Conservation (phyloP, 2,797 vertebrate species). For the Aulostomus chinensis region DNA sequence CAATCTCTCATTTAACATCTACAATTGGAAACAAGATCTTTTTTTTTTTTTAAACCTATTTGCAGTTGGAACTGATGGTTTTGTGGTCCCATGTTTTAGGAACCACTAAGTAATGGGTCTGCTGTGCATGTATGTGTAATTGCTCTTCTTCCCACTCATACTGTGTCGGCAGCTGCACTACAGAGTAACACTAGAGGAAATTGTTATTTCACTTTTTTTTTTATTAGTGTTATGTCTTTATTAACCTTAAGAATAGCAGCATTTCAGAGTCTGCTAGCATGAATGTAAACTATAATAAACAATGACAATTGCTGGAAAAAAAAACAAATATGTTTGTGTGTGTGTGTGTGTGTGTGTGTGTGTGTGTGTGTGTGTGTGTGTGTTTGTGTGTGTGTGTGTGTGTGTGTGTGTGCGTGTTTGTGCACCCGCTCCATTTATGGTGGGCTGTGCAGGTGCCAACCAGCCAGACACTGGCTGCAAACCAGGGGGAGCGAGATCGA, state of each 20-base stretch:
- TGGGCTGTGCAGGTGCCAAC: conserved; percentile 27
- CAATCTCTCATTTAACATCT: no score
- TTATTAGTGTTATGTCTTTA: conserved; percentile 24
- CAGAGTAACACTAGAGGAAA: conserved; percentile 12
- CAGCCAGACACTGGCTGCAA: conserved; percentile 14
- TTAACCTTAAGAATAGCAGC: no score
- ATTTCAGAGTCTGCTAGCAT: conserved; percentile 5
- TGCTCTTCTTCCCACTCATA: conserved; percentile 3
- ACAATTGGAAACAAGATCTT: no score
- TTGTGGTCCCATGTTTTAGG: no score
- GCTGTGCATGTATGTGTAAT: conserved; percentile 11
- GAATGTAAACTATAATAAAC: conserved; percentile 15
- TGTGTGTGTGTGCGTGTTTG: conserved; percentile 1
- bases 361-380: no score
- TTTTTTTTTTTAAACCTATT: no score
- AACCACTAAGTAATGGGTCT: conserved; percentile 19
- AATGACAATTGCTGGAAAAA: no score
- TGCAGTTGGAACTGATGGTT: no score
- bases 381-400: conserved; percentile 1
- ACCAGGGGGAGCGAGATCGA: background rate
- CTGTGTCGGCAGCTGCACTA: no score
- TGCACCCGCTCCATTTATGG: no score
- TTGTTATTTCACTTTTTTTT: conserved; percentile 11
- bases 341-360: no score
- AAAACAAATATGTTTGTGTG: no score